Evolutionary conservation across 1,140 invertebrate species (phyloP).

Genomic region (Cyphomyrmex costatus): DNA sequence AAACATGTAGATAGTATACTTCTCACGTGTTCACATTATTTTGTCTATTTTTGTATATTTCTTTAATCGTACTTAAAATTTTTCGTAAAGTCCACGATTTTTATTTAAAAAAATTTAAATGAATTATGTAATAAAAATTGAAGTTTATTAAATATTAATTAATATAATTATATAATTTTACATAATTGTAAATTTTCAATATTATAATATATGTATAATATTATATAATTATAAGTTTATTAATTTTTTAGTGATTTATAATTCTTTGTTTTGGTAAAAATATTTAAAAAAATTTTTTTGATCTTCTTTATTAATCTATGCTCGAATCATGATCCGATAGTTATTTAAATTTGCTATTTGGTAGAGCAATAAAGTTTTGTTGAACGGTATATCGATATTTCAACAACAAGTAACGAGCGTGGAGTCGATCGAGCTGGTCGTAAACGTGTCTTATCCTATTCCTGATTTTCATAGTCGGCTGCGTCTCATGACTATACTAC

Average conservation of each 20-base stretch:
- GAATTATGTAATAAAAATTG: not conserved
- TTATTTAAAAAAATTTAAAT: not conserved
- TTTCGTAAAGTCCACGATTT: not conserved
- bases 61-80: not conserved
- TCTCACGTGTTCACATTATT: too few relatives aligned
- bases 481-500: conserved; percentile 40
- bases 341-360: conserved; percentile 18
- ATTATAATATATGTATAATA: not conserved
- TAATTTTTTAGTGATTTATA: not conserved
- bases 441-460: conserved; percentile 69
- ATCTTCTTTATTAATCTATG: conserved; percentile 10
- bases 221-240: not conserved
- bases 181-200: not conserved
- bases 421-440: conserved; percentile 36
- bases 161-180: not conserved
- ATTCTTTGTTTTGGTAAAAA: not conserved
- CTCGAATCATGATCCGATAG: not conserved
- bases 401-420: conserved; percentile 43
- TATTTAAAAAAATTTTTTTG: not conserved
- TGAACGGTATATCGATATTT: conserved; percentile 53
- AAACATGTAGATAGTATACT: too few relatives aligned
- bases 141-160: not conserved
- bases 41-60: too few relatives aligned
- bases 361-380: conserved; percentile 35
- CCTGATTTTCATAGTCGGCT: conserved; percentile 52